These are phyloP conservation scores for Chaetophractus vellerosus DNA, from an alignment of 2,797 vertebrate species.

Conservation along the genomic window DNA sequence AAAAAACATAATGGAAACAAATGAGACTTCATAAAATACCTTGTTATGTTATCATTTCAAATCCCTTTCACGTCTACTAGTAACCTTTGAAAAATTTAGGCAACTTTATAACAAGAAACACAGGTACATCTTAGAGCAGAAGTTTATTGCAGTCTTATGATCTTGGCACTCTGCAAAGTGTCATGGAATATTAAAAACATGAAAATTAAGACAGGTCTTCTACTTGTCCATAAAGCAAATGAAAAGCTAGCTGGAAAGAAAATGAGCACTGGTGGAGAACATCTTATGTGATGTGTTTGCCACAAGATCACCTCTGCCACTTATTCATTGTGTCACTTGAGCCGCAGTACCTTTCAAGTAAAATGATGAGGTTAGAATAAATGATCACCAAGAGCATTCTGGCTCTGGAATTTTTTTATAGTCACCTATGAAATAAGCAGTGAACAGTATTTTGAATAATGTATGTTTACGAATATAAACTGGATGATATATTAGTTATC, in stretches of 20 bases:
- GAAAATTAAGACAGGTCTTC: background rate
- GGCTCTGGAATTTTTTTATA: constrained; percentile 5
- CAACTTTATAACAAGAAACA: background rate
- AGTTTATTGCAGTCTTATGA: background rate
- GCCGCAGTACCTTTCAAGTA: background rate
- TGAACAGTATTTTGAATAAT: constrained; percentile 42
- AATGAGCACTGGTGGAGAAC: background rate
- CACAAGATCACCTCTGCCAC: background rate
- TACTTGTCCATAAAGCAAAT: background rate
- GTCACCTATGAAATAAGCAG: background rate
- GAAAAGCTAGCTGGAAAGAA: background rate
- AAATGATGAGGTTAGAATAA: constrained; percentile 5
- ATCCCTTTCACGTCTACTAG: background rate
- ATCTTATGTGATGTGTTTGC: background rate
- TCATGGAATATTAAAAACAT: background rate
- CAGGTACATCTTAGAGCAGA: background rate
- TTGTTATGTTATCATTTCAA: background rate
- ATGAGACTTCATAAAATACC: background rate
- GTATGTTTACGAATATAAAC: background rate
- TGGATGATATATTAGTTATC: background rate
- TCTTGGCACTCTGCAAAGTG: background rate
- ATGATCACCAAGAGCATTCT: background rate
- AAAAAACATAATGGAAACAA: background rate
- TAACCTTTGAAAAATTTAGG: constrained; percentile 5
- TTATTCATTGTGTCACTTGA: background rate